Conservation (phyloP, 1,140 invertebrate species). For the Maconellicoccus hirsutus region DNA sequence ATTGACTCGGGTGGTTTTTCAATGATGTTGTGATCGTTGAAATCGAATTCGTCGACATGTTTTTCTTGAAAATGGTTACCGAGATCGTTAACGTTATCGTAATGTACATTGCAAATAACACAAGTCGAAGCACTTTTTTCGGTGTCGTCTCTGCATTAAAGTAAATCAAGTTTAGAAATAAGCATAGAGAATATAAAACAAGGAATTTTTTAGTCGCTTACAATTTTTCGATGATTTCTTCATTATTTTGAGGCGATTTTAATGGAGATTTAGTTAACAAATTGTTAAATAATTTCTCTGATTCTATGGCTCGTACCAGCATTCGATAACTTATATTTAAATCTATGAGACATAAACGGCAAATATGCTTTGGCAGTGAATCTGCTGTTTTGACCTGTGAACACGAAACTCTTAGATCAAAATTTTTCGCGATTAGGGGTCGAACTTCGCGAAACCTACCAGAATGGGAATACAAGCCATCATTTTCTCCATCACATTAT, state of each 20-base stretch:
- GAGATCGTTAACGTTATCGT: neutral
- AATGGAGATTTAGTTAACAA: neutral
- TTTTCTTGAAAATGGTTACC: neutral
- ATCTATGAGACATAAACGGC: neutral
- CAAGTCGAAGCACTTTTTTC: neutral
- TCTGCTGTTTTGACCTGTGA: neutral
- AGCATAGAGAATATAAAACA: neutral
- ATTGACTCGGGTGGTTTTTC: neutral
- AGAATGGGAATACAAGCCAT: neutral
- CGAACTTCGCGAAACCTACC: neutral
- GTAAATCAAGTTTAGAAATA: neutral
- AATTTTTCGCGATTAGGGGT: too few relatives aligned
- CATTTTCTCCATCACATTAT: neutral
- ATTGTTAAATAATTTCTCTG: neutral
- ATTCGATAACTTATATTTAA: neutral
- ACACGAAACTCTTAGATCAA: too few relatives aligned
- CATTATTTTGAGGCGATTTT: neutral
- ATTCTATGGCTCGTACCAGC: neutral
- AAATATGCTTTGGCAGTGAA: neutral
- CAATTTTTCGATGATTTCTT: neutral
- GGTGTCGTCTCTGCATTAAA: neutral
- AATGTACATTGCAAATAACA: neutral
- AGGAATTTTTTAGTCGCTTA: neutral
- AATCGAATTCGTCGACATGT: neutral
- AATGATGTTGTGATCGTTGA: neutral